These are phyloP conservation scores for Scrobipalpa atriplicella DNA, from an alignment of 2,888 invertebrate species.

Conservation along the genomic window DNA sequence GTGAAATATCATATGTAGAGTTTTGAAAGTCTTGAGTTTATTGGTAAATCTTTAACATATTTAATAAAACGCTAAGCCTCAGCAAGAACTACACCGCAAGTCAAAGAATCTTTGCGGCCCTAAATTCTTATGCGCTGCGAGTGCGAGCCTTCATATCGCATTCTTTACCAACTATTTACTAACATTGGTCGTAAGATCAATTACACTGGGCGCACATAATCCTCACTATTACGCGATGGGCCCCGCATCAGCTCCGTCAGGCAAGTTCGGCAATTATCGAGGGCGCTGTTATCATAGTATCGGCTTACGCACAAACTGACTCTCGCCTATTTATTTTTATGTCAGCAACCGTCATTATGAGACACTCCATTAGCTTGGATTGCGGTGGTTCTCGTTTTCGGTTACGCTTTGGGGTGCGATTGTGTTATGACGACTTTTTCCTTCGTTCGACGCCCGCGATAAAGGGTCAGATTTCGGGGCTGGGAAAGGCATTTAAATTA, in stretches of 20 bases:
- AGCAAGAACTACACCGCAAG: background rate
- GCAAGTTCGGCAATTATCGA: slow-evolving; percentile 81
- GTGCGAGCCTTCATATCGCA: slow-evolving; percentile 23
- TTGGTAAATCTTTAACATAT: too few species aligned
- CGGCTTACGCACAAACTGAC: slow-evolving; percentile 83
- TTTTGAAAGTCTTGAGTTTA: too few species aligned
- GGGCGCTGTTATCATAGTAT: slow-evolving; percentile 83
- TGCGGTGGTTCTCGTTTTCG: slow-evolving; percentile 79
- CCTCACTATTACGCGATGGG: slow-evolving; percentile 50
- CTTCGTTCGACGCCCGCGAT: slow-evolving; percentile 43
- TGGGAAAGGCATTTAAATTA: background rate
- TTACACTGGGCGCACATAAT: slow-evolving; percentile 68
- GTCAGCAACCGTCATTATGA: slow-evolving; percentile 83
- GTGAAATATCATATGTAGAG: too few species aligned
- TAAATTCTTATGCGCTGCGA: background rate
- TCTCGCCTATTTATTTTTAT: slow-evolving; percentile 83
- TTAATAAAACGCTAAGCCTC: background rate
- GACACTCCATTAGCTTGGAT: slow-evolving; percentile 83
- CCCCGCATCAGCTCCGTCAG: slow-evolving; percentile 43
- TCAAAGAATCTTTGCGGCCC: slow-evolving; percentile 2
- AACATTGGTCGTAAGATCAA: slow-evolving; percentile 53
- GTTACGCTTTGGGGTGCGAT: slow-evolving; percentile 79
- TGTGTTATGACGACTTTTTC: slow-evolving; percentile 62
- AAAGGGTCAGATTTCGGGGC: slow-evolving; percentile 49
- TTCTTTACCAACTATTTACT: slow-evolving; percentile 35